A percentile compares a stretch with the other conserved stretches of the same genome.
phyloP scores from a whole-genome alignment of 2,888 invertebrate species.

The Alitta virens region DNA sequence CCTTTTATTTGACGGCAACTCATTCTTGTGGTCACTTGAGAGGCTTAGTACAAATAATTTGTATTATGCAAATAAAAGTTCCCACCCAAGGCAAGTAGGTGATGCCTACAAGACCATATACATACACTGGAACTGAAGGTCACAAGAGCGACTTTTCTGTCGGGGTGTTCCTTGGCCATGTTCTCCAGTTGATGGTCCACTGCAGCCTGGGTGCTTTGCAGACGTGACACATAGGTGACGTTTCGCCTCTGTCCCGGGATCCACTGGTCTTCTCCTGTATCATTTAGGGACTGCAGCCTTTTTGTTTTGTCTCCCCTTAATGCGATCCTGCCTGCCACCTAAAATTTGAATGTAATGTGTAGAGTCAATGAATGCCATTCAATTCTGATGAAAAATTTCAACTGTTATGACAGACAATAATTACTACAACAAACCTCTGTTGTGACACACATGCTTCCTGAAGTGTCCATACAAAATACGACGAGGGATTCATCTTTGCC shows the following conservation, averaged over 20 bases:
- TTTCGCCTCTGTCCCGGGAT: conserved; percentile 41
- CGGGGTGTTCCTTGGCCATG: conserved; percentile 44
- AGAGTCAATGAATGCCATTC: too few species aligned
- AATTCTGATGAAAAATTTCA: too few species aligned
- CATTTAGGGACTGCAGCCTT: conserved; percentile 35
- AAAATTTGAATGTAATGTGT: background rate
- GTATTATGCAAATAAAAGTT: background rate
- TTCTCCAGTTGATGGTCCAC: conserved; percentile 51
- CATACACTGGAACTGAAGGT: conserved; percentile 36
- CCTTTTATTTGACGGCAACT: too few species aligned
- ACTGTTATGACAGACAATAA: too few species aligned
- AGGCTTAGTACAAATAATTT: too few species aligned
- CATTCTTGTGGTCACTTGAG: too few species aligned
- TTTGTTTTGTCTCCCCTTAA: conserved; percentile 41
- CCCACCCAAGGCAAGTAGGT: background rate
- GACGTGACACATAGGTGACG: conserved; percentile 48
- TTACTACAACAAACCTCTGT: conserved; percentile 46
- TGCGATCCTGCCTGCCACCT: conserved; percentile 46
- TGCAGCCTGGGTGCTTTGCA: conserved; percentile 53
- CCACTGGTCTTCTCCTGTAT: conserved; percentile 37
- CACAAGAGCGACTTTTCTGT: conserved; percentile 48
- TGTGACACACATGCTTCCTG: conserved; percentile 55
- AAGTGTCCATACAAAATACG: conserved; percentile 54
- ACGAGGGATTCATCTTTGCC: conserved; percentile 48
- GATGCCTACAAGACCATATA: background rate